Conservation (phyloP, 1,140 invertebrate genomes). For the Homalodisca vitripennis region DNA sequence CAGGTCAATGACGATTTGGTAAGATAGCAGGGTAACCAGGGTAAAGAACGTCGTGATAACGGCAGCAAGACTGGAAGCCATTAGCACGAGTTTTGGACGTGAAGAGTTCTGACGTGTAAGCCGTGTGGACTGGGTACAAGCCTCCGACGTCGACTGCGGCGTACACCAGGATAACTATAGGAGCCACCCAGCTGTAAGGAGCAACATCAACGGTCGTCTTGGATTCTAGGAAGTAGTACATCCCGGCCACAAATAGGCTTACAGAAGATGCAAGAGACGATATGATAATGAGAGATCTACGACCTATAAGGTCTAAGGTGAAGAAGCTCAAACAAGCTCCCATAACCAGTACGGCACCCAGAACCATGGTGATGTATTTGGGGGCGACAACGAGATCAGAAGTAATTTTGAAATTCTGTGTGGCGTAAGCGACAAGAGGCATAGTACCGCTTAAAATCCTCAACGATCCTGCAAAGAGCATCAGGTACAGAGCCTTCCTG, state of each 20-base stretch:
- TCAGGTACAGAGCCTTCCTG: conserved; percentile 61
- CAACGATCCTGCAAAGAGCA: conserved; percentile 63
- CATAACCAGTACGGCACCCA: conserved; percentile 64
- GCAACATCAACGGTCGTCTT: conserved; percentile 51
- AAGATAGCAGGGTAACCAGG: conserved; percentile 74
- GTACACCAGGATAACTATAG: conserved; percentile 64
- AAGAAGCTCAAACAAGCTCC: conserved; percentile 61
- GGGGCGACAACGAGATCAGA: conserved; percentile 52
- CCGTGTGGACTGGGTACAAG: conserved; percentile 66
- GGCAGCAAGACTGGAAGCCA: conserved; percentile 67
- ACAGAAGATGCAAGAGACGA: conserved; percentile 34
- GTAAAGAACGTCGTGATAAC: conserved; percentile 68
- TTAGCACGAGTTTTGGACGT: conserved; percentile 65
- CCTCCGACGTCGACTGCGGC: conserved; percentile 69
- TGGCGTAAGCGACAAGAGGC: conserved; percentile 71
- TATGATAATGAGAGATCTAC: conserved; percentile 61
- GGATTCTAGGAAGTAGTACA: conserved; percentile 60
- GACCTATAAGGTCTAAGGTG: conserved; percentile 68
- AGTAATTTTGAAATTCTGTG: conserved; percentile 62
- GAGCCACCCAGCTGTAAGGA: conserved; percentile 57
- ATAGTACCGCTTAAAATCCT: conserved; percentile 75
- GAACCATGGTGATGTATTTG: conserved; percentile 59
- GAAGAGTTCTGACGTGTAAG: conserved; percentile 73
- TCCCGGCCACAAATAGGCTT: conserved; percentile 48
- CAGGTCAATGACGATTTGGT: conserved; percentile 53